Conservation (phyloP, 2,888 invertebrate genomes). For the Idaea straminata region DNA sequence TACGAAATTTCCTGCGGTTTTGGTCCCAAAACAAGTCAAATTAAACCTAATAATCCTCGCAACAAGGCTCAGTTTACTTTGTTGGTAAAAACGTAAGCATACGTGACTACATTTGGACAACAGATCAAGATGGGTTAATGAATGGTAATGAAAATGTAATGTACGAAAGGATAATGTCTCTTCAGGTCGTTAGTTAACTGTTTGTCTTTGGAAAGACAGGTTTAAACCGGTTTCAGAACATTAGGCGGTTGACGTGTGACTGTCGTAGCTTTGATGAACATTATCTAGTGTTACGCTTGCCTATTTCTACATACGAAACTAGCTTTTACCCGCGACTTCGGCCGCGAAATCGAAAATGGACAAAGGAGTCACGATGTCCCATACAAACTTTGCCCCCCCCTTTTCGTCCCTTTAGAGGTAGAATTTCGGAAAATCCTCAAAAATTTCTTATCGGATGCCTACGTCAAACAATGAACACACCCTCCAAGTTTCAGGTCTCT, state of each 20-base stretch:
- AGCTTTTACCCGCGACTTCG: no score
- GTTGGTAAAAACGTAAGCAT: neutral
- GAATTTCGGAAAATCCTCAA: no score
- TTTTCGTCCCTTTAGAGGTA: no score
- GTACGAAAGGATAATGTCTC: conserved; percentile 32
- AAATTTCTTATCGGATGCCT: no score
- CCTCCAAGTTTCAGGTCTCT: no score
- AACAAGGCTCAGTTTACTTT: neutral
- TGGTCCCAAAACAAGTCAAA: neutral
- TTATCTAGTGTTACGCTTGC: neutral
- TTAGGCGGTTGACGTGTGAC: neutral
- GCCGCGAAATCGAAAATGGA: no score
- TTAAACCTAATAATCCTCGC: neutral
- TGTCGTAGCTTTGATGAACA: neutral
- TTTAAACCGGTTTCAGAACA: neutral
- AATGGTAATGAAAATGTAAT: conserved; percentile 35
- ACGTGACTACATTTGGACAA: conserved; percentile 22
- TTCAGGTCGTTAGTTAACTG: conserved; percentile 24
- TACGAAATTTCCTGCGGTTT: conserved; percentile 1
- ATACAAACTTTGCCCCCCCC: no score
- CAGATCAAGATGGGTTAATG: conserved; percentile 30
- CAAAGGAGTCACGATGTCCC: no score
- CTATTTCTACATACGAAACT: neutral
- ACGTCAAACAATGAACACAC: no score
- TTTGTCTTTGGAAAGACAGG: neutral